Conservation (phyloP, 2,888 invertebrate genomes). For the Dione juno region DNA sequence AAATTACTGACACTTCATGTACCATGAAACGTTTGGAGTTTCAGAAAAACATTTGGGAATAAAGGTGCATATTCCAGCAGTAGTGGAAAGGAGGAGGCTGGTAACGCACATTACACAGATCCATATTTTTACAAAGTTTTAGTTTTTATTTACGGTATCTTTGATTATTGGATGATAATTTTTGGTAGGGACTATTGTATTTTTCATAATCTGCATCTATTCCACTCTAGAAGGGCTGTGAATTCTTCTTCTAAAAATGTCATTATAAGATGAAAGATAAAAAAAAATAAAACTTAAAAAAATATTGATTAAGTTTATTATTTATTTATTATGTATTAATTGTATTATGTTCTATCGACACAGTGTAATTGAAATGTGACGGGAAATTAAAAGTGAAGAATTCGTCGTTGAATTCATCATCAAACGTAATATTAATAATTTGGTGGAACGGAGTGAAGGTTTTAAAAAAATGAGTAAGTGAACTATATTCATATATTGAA, state of each 20-base stretch:
- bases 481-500: no score
- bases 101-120: constrained; percentile 33
- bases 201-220: constrained; percentile 45
- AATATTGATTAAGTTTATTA: no score
- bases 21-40: constrained; percentile 46
- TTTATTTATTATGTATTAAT: no score
- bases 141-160: constrained; percentile 40
- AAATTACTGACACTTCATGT: constrained; percentile 43
- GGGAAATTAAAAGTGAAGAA: no score
- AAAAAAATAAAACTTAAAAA: neutral
- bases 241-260: constrained; percentile 45
- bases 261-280: constrained; percentile 38
- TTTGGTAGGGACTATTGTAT: constrained; percentile 44
- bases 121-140: constrained; percentile 44
- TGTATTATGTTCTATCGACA: no score
- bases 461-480: no score
- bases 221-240: constrained; percentile 39
- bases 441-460: no score
- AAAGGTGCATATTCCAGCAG: constrained; percentile 43
- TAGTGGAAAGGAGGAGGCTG: constrained; percentile 37
- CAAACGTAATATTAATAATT: no score
- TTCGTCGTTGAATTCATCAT: no score
- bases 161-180: constrained; percentile 35
- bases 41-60: constrained; percentile 44
- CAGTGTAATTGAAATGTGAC: no score